Percentiles rank a stretch among this genome's conserved stretches.
Conservation (phyloP, 1,140 invertebrate genomes). For the Sinella curviseta region DNA sequence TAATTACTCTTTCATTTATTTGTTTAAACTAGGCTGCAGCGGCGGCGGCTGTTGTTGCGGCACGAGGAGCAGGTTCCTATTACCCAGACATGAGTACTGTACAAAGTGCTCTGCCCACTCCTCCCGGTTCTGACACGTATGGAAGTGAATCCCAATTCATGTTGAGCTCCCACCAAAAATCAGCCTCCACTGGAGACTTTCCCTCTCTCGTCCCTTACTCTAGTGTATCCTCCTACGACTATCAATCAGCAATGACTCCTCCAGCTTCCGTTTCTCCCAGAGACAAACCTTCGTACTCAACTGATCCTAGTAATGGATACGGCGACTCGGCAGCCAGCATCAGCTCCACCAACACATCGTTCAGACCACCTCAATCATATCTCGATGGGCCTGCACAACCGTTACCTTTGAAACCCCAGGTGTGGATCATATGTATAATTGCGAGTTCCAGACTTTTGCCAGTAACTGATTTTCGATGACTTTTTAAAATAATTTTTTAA, state of each 20-base stretch:
- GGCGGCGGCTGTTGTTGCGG: conserved; percentile 56
- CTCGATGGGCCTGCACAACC: conserved; percentile 62
- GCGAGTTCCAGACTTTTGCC: conserved; percentile 51
- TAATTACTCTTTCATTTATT: not conserved
- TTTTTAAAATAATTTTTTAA: no score
- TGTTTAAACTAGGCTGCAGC: conserved; percentile 59
- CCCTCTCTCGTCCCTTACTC: conserved; percentile 46
- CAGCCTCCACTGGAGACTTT: conserved; percentile 46
- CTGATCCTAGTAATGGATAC: conserved; percentile 43
- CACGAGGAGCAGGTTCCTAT: conserved; percentile 50
- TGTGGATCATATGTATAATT: conserved; percentile 64
- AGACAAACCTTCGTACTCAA: conserved; percentile 55
- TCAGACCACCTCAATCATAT: conserved; percentile 48
- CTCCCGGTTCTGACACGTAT: conserved; percentile 71
- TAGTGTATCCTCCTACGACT: conserved; percentile 50
- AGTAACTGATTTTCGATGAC: conserved; percentile 60
- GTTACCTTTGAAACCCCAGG: conserved; percentile 84
- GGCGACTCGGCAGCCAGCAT: conserved; percentile 35
- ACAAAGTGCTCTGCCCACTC: conserved; percentile 75
- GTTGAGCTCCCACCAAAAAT: conserved; percentile 46
- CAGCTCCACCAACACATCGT: conserved; percentile 34
- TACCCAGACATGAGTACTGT: conserved; percentile 51
- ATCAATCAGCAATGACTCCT: conserved; percentile 84
- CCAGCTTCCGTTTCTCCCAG: conserved; percentile 88
- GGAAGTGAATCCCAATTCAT: conserved; percentile 71